phyloP scores from a whole-genome alignment of 2,888 invertebrate species.

The Platycheirus albimanus region DNA sequence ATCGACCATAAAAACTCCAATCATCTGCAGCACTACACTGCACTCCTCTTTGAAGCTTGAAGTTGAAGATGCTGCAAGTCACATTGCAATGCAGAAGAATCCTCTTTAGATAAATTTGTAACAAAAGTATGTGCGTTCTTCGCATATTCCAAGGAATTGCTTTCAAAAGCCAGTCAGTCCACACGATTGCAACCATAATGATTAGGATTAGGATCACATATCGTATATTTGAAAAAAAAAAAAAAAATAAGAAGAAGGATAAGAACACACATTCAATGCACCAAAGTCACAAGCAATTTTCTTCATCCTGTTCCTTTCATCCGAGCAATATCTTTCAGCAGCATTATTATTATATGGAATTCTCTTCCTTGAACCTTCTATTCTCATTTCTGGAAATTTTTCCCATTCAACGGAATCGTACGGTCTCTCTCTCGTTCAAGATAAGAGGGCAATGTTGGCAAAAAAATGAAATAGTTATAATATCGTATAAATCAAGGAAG shows the following conservation, averaged over 20 bases:
- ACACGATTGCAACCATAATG: slow-evolving; percentile 28
- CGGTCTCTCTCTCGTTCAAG: slow-evolving; percentile 1
- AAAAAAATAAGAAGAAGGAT: no score
- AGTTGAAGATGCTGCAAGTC: slow-evolving; percentile 1
- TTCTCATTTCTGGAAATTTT: slow-evolving; percentile 13
- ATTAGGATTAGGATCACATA: slow-evolving; percentile 41
- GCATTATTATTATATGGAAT: slow-evolving; percentile 43
- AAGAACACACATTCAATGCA: slow-evolving; percentile 33
- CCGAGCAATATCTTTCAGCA: slow-evolving; percentile 34
- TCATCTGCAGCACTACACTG: slow-evolving; percentile 21
- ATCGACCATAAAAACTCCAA: neutral
- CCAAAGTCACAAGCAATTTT: slow-evolving; percentile 41
- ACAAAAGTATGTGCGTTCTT: slow-evolving; percentile 26
- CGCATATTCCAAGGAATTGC: slow-evolving; percentile 21
- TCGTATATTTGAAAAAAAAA: slow-evolving; percentile 26
- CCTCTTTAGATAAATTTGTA: slow-evolving; percentile 34
- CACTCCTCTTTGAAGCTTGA: no score
- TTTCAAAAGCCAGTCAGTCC: slow-evolving; percentile 16
- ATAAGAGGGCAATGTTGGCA: slow-evolving; percentile 27
- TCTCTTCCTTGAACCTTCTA: slow-evolving; percentile 26
- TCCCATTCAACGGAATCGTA: slow-evolving; percentile 7
- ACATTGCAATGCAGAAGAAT: slow-evolving; percentile 5
- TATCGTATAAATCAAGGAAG: slow-evolving; percentile 62
- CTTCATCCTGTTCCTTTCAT: slow-evolving; percentile 25
- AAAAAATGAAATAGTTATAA: slow-evolving; percentile 62